Conservation (phyloP, 2,888 invertebrate species). For the Melanchra persicariae region DNA sequence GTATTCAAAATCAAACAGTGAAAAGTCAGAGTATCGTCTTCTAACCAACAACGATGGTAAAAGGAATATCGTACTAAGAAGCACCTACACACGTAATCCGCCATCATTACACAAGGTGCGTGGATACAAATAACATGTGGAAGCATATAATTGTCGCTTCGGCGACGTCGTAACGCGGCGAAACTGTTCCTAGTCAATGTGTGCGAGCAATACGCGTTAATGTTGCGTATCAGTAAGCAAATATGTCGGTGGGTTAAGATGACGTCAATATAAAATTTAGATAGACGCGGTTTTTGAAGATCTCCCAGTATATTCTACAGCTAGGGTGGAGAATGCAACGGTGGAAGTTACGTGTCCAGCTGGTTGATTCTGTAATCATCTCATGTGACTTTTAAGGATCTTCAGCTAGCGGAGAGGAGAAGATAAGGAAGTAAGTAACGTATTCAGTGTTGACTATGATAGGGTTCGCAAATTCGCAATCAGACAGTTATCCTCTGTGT, state of each 20-base stretch:
- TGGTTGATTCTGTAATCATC: too few relatives aligned
- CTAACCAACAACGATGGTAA: not conserved
- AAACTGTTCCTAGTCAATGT: constrained; percentile 51
- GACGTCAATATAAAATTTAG: not conserved
- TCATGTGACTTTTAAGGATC: too few relatives aligned
- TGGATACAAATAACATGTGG: constrained; percentile 38
- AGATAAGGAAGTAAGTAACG: too few relatives aligned
- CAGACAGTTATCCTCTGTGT: not conserved
- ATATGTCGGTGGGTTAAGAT: constrained; percentile 16
- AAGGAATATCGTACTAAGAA: constrained; percentile 19
- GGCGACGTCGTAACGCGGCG: constrained; percentile 5
- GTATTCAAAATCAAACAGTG: not conserved
- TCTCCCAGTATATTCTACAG: not conserved
- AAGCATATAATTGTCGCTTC: constrained; percentile 49
- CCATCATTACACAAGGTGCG: constrained; percentile 24
- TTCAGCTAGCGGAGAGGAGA: too few relatives aligned
- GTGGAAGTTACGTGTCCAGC: not conserved
- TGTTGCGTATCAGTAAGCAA: constrained; percentile 32
- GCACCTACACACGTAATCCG: constrained; percentile 11
- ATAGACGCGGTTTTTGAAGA: not conserved
- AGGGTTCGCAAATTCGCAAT: too few relatives aligned
- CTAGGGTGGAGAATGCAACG: too few relatives aligned
- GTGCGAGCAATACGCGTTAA: constrained; percentile 23
- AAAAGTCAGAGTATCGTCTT: not conserved
- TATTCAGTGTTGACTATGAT: not conserved